These are phyloP conservation scores for Drosophila azteca DNA, from an alignment of 1,140 invertebrate species.

Conservation along the genomic window DNA sequence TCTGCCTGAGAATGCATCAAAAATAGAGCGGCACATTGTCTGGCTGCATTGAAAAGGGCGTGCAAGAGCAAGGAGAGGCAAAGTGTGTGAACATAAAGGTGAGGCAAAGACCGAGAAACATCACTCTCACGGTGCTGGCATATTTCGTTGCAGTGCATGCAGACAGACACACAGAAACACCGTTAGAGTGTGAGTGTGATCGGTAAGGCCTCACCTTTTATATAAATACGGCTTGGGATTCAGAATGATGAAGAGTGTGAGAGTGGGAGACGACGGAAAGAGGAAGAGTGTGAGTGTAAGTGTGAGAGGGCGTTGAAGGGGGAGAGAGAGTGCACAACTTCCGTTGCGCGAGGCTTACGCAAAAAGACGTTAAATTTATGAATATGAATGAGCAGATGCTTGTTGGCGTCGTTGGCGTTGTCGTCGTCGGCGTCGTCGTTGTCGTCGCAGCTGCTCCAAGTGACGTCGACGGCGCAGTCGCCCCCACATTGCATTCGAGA, in stretches of 20 bases:
- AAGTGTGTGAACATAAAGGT: too few species aligned
- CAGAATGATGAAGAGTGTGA: conserved; percentile 15
- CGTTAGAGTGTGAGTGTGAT: too few species aligned
- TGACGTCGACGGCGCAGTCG: conserved; percentile 18
- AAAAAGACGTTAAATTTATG: conserved; percentile 77
- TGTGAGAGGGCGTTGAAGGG: not conserved
- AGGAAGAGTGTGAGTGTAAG: conserved; percentile 15
- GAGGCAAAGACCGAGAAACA: too few species aligned
- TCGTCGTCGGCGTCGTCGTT: conserved; percentile 36
- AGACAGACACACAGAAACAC: too few species aligned
- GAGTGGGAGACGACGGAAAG: not conserved
- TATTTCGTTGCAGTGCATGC: too few species aligned
- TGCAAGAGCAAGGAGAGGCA: conserved; percentile 1
- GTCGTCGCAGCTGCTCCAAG: conserved; percentile 32
- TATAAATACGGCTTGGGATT: not conserved
- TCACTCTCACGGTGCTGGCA: too few species aligned
- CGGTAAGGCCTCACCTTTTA: too few species aligned
- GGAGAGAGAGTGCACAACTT: conserved; percentile 45
- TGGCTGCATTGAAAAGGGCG: conserved; percentile 42
- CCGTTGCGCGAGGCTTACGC: conserved; percentile 62
- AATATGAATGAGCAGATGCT: conserved; percentile 70
- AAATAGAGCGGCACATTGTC: conserved; percentile 79
- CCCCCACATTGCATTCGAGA: conserved; percentile 42
- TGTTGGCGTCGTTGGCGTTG: conserved; percentile 23
- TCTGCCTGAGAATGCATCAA: conserved; percentile 59